phyloP scores from a whole-genome alignment of 2,797 vertebrate genomes.

The Halcyon leucocephala region DNA sequence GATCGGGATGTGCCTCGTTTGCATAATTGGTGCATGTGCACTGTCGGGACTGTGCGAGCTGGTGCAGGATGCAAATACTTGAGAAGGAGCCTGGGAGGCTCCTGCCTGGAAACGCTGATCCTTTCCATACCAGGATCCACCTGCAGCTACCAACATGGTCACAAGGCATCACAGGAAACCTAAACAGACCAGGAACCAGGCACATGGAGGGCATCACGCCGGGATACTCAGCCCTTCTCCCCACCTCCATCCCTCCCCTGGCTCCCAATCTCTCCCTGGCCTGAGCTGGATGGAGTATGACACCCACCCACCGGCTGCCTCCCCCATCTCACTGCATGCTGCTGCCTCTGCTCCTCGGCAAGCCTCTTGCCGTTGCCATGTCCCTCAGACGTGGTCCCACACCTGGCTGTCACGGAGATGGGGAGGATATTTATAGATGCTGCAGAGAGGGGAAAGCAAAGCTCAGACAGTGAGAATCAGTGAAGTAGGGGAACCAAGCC shows the following conservation, averaged over 20 bases:
- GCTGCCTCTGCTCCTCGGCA: rapidly evolving
- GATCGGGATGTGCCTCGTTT: not conserved
- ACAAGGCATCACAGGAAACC: not conserved
- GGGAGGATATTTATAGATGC: slow-evolving; percentile 32
- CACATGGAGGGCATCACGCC: not conserved
- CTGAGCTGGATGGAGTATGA: not conserved
- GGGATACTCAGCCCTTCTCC: not conserved
- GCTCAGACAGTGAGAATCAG: not conserved
- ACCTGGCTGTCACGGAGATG: not conserved
- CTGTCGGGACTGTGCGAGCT: rapidly evolving
- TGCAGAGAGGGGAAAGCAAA: not conserved
- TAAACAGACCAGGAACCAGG: not conserved
- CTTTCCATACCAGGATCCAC: rapidly evolving
- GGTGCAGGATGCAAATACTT: not conserved
- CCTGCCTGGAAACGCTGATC: not conserved
- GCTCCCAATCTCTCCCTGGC: not conserved
- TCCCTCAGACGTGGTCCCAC: not conserved
- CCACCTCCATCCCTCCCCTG: not conserved
- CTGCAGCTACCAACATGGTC: rapidly evolving
- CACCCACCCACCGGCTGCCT: rapidly evolving
- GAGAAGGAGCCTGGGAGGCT: not conserved
- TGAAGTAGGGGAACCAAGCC: not conserved
- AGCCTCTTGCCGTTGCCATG: not conserved
- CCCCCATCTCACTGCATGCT: not conserved
- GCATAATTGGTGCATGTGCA: not conserved